Evolutionary conservation across 2,888 invertebrate species (phyloP), one percentile per base, ranked within the genome.

Genomic region (Hyles lineata): DNA sequence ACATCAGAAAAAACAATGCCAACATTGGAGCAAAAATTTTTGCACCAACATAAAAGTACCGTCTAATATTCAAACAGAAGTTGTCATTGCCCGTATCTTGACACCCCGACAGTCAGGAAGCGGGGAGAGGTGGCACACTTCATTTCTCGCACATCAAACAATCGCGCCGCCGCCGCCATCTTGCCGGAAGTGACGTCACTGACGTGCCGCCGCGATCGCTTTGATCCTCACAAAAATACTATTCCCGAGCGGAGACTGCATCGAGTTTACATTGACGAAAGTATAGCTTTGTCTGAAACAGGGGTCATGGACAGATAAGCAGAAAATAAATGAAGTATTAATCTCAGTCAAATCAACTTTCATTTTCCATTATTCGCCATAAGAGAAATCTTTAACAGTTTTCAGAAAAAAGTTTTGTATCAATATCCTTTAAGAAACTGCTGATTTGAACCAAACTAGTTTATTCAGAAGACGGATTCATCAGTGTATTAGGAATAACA

Each of bases 81-180:
- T 84, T 86, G 87, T 89, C 90, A 89, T 88, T 86, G 88, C 83
- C 86, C 85, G 85, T 92, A 92, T 93, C 92, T 92, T 89, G 93
- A 92, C 93, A 90, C 90, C 89, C 89, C 89, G 90, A 87, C 90
- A 89, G 89, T 81, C 90, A 90, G 92, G 92, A 92, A 90, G 86
- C 88, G 87, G 87, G 86, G 91, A 90, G 92, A 89, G 90, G 87
- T 90, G 91, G 90, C 91, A 92, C 90, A 94, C 94, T 95, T 95
- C 95, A 95, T 95, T 95, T 95, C 94, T 91, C 91, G 90, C 89
- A 91, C 92, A 92, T 94, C 94, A 94, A 94, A 95, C 95, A 95
- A 95, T 93, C 92, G 89, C 83, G 83, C 85, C 84, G 85, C 83
- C 86, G 89, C 87, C 93, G 92, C 93, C 94, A 93, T 93, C 93